These are phyloP conservation scores for Oscheius myriophilus DNA, from an alignment of 2,888 invertebrate species.

Conservation along the genomic window DNA sequence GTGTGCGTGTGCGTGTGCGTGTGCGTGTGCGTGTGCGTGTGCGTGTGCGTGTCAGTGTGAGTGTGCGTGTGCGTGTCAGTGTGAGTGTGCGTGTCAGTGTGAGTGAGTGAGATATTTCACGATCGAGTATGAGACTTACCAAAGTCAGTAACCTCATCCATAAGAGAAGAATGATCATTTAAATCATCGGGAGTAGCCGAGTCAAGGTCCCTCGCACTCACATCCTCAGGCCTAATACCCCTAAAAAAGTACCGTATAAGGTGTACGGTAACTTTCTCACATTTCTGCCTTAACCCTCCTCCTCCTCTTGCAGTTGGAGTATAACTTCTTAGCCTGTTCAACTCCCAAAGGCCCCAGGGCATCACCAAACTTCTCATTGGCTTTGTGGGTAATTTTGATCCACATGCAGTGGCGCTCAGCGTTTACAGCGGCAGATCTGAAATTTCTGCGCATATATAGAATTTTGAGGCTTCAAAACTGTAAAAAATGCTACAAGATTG, in stretches of 20 bases:
- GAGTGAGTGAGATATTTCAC: no score
- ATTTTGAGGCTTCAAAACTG: neutral
- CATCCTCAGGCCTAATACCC: neutral
- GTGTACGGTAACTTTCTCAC: neutral
- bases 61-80: no score
- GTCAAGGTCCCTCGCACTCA: conserved; percentile 15
- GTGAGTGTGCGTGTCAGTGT: no score
- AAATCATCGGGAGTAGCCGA: conserved; percentile 23
- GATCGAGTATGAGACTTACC: neutral
- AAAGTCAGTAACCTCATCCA: conserved; percentile 29
- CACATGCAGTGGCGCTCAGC: conserved; percentile 41
- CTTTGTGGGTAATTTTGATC: conserved; percentile 35
- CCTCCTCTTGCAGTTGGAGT: conserved; percentile 45
- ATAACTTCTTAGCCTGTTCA: conserved; percentile 45
- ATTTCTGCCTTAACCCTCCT: conserved; percentile 29
- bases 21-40: no score
- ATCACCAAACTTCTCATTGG: conserved; percentile 32
- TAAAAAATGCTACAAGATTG: no score
- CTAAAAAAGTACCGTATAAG: neutral
- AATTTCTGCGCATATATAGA: neutral
- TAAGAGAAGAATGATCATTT: conserved; percentile 20
- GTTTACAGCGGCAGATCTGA: conserved; percentile 36
- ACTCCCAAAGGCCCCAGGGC: conserved; percentile 30
- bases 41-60: no score
- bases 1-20: no score